These are phyloP conservation scores for Oryzias curvinotus DNA, from an alignment of 2,113 vertebrate genomes.

Conservation along the genomic window DNA sequence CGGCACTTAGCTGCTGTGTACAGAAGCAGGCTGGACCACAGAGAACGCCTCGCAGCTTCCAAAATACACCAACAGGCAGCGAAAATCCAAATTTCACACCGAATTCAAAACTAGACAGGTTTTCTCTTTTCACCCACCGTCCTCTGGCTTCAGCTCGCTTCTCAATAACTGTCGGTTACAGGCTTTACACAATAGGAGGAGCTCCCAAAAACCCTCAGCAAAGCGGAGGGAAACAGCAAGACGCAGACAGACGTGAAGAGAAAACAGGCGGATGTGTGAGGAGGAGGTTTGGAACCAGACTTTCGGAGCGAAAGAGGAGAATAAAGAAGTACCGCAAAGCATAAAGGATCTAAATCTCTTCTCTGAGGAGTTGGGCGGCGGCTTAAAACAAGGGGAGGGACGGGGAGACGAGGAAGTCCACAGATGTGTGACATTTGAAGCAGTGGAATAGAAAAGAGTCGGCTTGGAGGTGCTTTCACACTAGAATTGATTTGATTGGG, in stretches of 20 bases:
- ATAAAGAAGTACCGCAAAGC: constrained; percentile 13
- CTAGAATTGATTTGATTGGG: not conserved
- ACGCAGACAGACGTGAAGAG: constrained; percentile 29
- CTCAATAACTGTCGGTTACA: constrained; percentile 40
- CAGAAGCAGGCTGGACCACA: constrained; percentile 3
- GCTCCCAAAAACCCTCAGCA: constrained; percentile 35
- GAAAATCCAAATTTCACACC: not conserved
- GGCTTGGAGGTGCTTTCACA: constrained; percentile 1
- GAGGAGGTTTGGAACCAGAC: constrained; percentile 12
- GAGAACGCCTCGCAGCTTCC: not conserved
- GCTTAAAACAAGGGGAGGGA: constrained; percentile 5
- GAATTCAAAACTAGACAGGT: not conserved
- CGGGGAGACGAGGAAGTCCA: constrained; percentile 5
- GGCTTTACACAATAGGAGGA: constrained; percentile 23
- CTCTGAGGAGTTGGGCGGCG: not conserved
- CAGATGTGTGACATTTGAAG: not conserved
- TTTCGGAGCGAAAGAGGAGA: constrained; percentile 26
- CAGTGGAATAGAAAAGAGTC: constrained; percentile 6
- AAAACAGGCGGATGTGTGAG: constrained; percentile 11
- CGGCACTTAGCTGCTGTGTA: constrained; percentile 5
- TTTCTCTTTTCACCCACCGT: constrained; percentile 26
- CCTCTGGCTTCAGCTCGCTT: constrained; percentile 28
- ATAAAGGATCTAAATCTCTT: constrained; percentile 19
- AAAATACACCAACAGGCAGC: no score
- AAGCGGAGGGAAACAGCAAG: constrained; percentile 17